Base-by-base conservation (phyloP, 2,888 invertebrate species). In the Andrena chrysosceles region DNA sequence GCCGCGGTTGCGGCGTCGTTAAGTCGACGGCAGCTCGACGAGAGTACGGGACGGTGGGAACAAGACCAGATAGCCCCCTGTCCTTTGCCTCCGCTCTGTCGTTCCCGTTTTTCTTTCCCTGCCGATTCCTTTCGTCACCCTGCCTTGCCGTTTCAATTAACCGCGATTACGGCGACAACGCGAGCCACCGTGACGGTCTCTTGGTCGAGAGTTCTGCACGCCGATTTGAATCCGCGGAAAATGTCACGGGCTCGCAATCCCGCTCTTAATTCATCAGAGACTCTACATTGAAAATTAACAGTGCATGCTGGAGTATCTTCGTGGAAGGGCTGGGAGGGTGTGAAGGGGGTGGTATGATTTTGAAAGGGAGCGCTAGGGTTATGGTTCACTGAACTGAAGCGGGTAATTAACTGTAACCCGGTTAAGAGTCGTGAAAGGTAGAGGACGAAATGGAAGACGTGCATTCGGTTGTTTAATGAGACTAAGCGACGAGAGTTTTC, bases 61-160 rank as follows among this genome's bases (percentile, higher is more conserved):
- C 89, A 80, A 85, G 86, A 87, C 54, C 59, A 62, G 72, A 79
- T 62, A 56, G 63, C 68, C 75, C 77, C 69, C 16, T 42, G 42
- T 77, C 78, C 60, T 71, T 31, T 75, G 49, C 52, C 72, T 26
- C 59, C 35, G 33, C 29, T 73, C 71, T 73, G 16, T 31, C 20
- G 42, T 59, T 63, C 13, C 71, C 56, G 13, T 69, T 42, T 26
- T 7, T 56, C 42, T 66, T 31, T 35, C 16, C 52, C 52, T 42
- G 10, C 26, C 26, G 54, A 33, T 31, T 31, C 29, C 56, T 69
- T 67, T 48, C 66, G 67, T 79, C 66, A 62, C 60, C 49, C 26
- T 26, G 16, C 31, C 35, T 54, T 10, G 87, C 82, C 86, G 89
- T 90, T 92, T 92, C 91, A 91, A 92, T 91, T 91, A 89, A 89